phyloP scores from a whole-genome alignment of 2,888 invertebrate species.

The Melipona bicolor region DNA sequence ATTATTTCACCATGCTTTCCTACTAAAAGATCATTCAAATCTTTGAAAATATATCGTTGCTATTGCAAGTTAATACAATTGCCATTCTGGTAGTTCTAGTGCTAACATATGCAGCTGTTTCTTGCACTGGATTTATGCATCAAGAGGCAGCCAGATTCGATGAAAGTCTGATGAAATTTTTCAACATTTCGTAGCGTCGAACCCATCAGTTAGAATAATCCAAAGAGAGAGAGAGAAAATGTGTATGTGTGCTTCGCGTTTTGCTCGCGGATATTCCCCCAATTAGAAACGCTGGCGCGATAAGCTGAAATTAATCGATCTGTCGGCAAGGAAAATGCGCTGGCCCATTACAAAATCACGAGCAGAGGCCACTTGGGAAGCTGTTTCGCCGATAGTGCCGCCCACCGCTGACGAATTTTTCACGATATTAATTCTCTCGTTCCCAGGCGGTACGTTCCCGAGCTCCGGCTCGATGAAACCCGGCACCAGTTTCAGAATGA shows the following conservation, averaged over 20 bases:
- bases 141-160: too few relatives aligned
- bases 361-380: slow-evolving; percentile 33
- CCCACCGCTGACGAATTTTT: slow-evolving; percentile 60
- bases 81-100: too few relatives aligned
- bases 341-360: slow-evolving; percentile 37
- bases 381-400: slow-evolving; percentile 7
- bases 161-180: too few relatives aligned
- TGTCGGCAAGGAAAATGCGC: slow-evolving; percentile 14
- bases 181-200: too few relatives aligned
- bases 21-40: too few relatives aligned
- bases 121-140: too few relatives aligned
- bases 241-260: too few relatives aligned
- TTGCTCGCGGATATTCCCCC: slow-evolving; percentile 2
- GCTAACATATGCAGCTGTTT: too few relatives aligned
- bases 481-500: slow-evolving; percentile 62
- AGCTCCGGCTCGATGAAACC: slow-evolving; percentile 55
- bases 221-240: too few relatives aligned
- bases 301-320: slow-evolving; percentile 36
- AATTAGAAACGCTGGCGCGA: slow-evolving; percentile 15
- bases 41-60: too few relatives aligned
- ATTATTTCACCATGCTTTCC: too few relatives aligned
- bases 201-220: slow-evolving; percentile 11
- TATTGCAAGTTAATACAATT: too few relatives aligned
- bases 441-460: slow-evolving; percentile 55
- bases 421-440: slow-evolving; percentile 68